Evolutionary conservation across 2,113 vertebrate genomes (phyloP), one percentile per base, ranked within the genome.

Genomic region (Brienomyrus longianalis): DNA sequence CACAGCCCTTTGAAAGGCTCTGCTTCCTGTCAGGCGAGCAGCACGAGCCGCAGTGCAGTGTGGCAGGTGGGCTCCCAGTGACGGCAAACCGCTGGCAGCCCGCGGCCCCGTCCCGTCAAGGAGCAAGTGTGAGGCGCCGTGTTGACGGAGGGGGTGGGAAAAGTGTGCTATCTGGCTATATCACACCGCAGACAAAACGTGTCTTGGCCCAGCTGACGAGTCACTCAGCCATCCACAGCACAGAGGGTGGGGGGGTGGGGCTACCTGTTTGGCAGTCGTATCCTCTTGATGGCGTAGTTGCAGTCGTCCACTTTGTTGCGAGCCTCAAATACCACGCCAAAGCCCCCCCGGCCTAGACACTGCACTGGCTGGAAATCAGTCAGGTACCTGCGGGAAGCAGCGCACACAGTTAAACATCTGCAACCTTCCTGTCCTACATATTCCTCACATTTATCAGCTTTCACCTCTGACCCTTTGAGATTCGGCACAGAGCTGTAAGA

Each of bases 241-340:
- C 56, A 27, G n/a, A 52, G 1, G 13, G 31, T 31, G 31, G 11
- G 47, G 23, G 86, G 48, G 15, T 10, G 6, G 54, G 27, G 77
- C 91, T 96, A 99, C 98, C 98, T 97, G 94, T 99, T 99, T 85
- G 98, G 98, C 86, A 99, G 96, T 7, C 98, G 97, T 92, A 99
- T 99, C 91, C 98, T 97, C 95, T 99, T 99, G 95, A 99, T 99
- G 88, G 98, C 98, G 27, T 99, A 99, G 93, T 99, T 97, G 94
- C 98, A 99, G 94, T 99, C 98, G 19, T 99, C 98, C 88, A 99
- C 98, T 96, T 99, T 97, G 95, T 99, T 99, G 91, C 95, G 97
- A 84, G 98, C 98, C 95, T 99, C 98, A 94, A 99, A 99, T 90
- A 99, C 98, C 0, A 99, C 98, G 10, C 98, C 98, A 90, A 99